Percentiles rank a stretch among this genome's conserved stretches.
These are phyloP conservation scores for Miniopterus natalensis DNA, from an alignment of 2,113 vertebrate species.

Conservation along the genomic window DNA sequence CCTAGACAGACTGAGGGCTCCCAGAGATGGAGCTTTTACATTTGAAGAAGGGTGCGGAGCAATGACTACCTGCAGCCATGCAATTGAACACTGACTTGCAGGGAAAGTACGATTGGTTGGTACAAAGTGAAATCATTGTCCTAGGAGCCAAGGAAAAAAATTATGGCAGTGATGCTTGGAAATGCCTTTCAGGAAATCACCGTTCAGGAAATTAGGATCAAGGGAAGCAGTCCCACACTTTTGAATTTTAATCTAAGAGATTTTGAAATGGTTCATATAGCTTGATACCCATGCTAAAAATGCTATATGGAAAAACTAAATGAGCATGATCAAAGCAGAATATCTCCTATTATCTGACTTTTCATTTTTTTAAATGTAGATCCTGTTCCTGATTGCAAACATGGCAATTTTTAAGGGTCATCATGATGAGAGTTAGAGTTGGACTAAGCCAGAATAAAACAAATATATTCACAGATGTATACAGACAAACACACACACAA, in stretches of 20 bases:
- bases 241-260: not conserved
- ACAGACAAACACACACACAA: not conserved
- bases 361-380: constrained; percentile 29
- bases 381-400: not conserved
- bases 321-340: not conserved
- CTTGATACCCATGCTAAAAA: not conserved
- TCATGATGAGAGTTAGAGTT: not conserved
- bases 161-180: not conserved
- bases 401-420: not conserved
- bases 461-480: not conserved
- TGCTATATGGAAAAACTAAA: not conserved
- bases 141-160: not conserved
- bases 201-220: not conserved
- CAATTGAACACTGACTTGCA: not conserved
- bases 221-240: not conserved
- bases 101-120: constrained; percentile 45
- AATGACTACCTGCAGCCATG: not conserved
- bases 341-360: not conserved
- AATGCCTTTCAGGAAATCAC: not conserved
- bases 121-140: constrained; percentile 23
- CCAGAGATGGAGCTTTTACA: constrained; percentile 26
- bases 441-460: not conserved
- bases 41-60: constrained; percentile 52
- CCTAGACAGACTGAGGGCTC: constrained; percentile 45
- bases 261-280: not conserved